These are phyloP conservation scores for Saguinus midas DNA, from an alignment of 2,113 vertebrate genomes.

Conservation along the genomic window DNA sequence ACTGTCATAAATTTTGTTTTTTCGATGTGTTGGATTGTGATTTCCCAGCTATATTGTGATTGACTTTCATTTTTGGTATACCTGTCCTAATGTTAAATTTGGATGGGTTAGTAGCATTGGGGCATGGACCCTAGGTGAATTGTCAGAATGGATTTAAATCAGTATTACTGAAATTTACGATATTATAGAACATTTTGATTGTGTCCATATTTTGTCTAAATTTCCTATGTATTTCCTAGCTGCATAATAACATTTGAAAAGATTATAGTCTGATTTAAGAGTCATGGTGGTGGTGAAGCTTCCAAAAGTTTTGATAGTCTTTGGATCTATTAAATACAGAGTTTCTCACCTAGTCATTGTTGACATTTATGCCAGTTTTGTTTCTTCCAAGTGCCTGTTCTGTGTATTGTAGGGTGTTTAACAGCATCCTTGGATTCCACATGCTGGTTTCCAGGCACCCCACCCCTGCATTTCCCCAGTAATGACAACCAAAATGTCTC, in stretches of 20 bases:
- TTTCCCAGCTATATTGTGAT: not conserved
- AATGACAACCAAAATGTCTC: not conserved
- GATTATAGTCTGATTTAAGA: not conserved
- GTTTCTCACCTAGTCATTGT: not conserved
- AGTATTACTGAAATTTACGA: not conserved
- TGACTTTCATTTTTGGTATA: not conserved
- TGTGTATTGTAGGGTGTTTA: not conserved
- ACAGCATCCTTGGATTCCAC: not conserved
- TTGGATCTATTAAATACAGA: not conserved
- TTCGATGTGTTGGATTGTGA: slow-evolving; percentile 21
- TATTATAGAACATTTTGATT: not conserved
- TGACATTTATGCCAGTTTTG: not conserved
- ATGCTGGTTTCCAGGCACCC: not conserved
- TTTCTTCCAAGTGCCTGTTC: not conserved
- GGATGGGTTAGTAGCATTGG: not conserved
- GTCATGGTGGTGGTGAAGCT: not conserved
- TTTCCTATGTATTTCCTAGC: not conserved
- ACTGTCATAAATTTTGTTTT: not conserved
- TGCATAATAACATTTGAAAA: not conserved
- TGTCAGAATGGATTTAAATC: not conserved
- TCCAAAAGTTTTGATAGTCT: not conserved
- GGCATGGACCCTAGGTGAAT: not conserved
- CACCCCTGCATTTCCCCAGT: not conserved
- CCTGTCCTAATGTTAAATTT: not conserved
- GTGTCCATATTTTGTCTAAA: not conserved